Percentiles rank a stretch among this genome's conserved stretches.
These are phyloP conservation scores for Danio albolineatus DNA, from an alignment of 2,797 vertebrate species.

Conservation along the genomic window DNA sequence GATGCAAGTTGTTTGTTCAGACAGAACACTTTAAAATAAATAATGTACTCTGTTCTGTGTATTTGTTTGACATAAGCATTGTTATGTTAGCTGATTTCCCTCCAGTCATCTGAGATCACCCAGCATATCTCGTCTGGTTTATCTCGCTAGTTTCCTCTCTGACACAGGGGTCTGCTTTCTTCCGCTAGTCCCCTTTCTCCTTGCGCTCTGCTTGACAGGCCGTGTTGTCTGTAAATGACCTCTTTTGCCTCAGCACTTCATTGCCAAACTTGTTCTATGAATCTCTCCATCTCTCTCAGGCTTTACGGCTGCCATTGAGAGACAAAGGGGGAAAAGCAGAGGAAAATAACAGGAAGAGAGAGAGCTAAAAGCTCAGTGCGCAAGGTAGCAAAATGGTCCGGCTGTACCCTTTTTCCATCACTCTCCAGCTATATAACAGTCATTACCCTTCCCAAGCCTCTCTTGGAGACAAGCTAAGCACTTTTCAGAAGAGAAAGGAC, in stretches of 20 bases:
- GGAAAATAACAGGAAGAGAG: slow-evolving; percentile 45
- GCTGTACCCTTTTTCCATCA: slow-evolving; percentile 60
- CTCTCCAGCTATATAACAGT: slow-evolving; percentile 62
- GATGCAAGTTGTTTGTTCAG: slow-evolving; percentile 27
- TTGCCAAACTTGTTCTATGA: slow-evolving; percentile 49
- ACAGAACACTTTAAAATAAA: neutral
- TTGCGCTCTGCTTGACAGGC: slow-evolving; percentile 34
- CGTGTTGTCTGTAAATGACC: slow-evolving; percentile 50
- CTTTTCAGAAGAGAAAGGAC: slow-evolving; percentile 65
- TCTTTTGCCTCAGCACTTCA: slow-evolving; percentile 52
- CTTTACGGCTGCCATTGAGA: slow-evolving; percentile 41
- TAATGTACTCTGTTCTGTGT: slow-evolving; percentile 15
- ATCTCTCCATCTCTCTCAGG: slow-evolving; percentile 50
- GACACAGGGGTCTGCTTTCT: slow-evolving; percentile 51
- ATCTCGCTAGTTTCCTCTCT: neutral
- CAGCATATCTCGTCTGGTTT: neutral
- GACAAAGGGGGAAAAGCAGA: neutral
- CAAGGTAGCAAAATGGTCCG: slow-evolving; percentile 58
- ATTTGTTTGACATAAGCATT: slow-evolving; percentile 33
- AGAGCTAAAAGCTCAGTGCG: slow-evolving; percentile 58
- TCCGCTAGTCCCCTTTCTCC: slow-evolving; percentile 43
- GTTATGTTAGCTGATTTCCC: slow-evolving; percentile 43
- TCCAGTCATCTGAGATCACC: slow-evolving; percentile 44
- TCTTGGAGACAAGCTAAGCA: slow-evolving; percentile 64
- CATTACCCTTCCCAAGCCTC: slow-evolving; percentile 61